phyloP scores from a whole-genome alignment of 35 echinoderm and acorn worm genomes.

The Eucidaris tribuloides region DNA sequence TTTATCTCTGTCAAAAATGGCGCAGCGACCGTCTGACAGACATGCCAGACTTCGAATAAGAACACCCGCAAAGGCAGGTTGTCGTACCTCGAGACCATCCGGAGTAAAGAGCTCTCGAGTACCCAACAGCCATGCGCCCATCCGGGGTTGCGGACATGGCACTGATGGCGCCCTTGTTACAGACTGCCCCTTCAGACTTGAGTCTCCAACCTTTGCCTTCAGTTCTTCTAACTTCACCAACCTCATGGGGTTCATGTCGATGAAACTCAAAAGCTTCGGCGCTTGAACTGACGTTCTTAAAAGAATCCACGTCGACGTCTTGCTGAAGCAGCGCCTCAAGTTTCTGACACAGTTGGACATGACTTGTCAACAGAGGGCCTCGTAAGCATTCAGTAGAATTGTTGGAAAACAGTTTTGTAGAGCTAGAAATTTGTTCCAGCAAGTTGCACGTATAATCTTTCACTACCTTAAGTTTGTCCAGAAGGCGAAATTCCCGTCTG shows the following conservation, averaged over 20 bases:
- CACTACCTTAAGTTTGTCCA: neutral
- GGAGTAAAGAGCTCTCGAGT: neutral
- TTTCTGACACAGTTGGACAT: neutral
- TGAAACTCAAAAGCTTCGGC: neutral
- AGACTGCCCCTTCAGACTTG: neutral
- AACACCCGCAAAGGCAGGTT: neutral
- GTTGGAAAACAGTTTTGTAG: neutral
- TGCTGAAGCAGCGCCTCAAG: neutral
- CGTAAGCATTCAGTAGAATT: neutral
- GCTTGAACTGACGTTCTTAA: neutral
- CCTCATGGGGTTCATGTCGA: neutral
- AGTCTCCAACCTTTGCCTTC: neutral
- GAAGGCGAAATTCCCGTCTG: neutral
- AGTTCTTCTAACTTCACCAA: neutral
- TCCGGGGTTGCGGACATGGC: neutral
- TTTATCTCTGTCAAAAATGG: constrained; percentile 3
- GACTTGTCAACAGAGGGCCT: neutral
- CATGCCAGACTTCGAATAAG: neutral
- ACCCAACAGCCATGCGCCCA: neutral
- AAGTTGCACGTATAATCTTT: neutral
- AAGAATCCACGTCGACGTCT: neutral
- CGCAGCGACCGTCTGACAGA: constrained; percentile 2
- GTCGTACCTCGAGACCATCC: neutral
- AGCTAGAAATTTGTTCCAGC: neutral
- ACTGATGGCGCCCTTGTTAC: neutral